These are phyloP conservation scores for Smittia aterrima DNA, from an alignment of 2,888 invertebrate genomes.

Conservation along the genomic window DNA sequence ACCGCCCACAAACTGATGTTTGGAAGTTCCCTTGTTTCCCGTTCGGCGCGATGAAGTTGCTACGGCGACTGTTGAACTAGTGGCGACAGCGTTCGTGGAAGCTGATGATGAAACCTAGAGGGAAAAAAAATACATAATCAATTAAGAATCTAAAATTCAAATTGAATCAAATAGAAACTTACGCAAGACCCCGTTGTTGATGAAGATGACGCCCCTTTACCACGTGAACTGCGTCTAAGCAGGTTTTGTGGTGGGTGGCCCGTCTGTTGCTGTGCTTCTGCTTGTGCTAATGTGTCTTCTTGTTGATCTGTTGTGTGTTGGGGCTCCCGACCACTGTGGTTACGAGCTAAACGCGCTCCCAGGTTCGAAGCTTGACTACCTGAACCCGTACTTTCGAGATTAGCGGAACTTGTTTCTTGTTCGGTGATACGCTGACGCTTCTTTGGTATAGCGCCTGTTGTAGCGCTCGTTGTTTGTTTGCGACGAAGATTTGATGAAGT, in stretches of 20 bases:
- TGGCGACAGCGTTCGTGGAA: conserved; percentile 43
- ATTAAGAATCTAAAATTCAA: neutral
- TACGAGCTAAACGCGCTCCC: conserved; percentile 51
- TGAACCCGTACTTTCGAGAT: conserved; percentile 17
- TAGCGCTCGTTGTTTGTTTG: neutral
- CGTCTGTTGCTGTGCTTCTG: conserved; percentile 23
- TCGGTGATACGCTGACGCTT: conserved; percentile 44
- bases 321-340: conserved; percentile 47
- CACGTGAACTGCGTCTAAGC: conserved; percentile 53
- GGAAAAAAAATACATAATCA: neutral
- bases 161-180: conserved; percentile 45
- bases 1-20: neutral
- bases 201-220: conserved; percentile 46
- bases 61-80: conserved; percentile 44
- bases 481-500: conserved; percentile 7
- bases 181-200: conserved; percentile 54
- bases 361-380: conserved; percentile 48
- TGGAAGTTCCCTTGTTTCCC: conserved; percentile 24
- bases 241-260: conserved; percentile 46
- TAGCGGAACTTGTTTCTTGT: neutral
- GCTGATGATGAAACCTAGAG: conserved; percentile 37
- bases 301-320: conserved; percentile 45
- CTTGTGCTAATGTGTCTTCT: neutral
- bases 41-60: conserved; percentile 44
- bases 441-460: conserved; percentile 44